Base-by-base conservation (phyloP, 1,140 invertebrate species). In the Apocrypta bakeri region DNA sequence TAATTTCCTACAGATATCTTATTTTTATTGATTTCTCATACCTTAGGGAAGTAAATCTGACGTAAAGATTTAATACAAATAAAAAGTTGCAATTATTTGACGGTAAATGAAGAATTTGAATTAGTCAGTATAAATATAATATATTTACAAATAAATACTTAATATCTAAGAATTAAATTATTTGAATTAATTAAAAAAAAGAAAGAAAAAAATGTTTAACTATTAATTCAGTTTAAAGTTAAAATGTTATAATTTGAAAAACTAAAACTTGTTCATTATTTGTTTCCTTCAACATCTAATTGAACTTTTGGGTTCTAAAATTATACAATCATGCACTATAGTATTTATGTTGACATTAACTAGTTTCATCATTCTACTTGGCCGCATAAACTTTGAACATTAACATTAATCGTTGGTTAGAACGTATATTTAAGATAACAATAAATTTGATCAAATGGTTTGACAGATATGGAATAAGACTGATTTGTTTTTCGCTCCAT, bases 401-500 rank as follows among this genome's bases (percentile, higher is more conserved):
- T 56, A 78, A 72, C 21, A 73, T 66, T 83, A 71, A 78, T 42
- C n/a, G 25, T 12, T 14, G 56, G 40, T 31, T 79, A 31, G 29
- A 61, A 61, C 42, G 69, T 79, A n/a, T 80, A 27, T 56, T 77
- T 40, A 79, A 4, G 25, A 12, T 25, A 75, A 75, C 37, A 29
- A 66, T n/a, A 48, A 17, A 40, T 25, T 66, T 66, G 72, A 81
- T 48, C 37, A 75, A 81, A 75, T 75, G 66, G 75, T 42, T 82
- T 77, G 48, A 77, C 48, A n/a, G 37, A 71, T 77, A 61, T 37
- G 42, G n/a, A 71, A 77, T 75, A 81, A 82, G 81, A 82, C 81
- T 82, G 81, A 82, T 71, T 82, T 82, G 81, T 69, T 72, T 81
- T 69, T 77, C 63, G 71, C 72, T 77, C 74, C 27, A 3, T 77